Evolutionary conservation across 2,113 vertebrate species (phyloP).

Genomic region (Anhinga anhinga): DNA sequence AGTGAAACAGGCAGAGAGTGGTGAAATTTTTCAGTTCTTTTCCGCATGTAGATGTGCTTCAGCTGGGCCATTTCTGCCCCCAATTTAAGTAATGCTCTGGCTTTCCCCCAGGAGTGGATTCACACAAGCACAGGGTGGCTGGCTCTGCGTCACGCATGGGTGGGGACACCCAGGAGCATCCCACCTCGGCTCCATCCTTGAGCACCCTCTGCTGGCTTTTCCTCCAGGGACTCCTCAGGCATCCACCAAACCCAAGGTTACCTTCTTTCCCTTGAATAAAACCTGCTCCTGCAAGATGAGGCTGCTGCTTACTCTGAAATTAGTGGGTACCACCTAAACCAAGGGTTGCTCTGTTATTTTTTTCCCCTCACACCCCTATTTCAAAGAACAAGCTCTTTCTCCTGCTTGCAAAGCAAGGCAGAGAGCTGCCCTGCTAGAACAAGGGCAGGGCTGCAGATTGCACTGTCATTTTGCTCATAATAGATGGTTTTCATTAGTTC

Average conservation of each 20-base stretch:
- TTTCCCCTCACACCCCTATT: neutral
- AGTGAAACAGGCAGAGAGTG: neutral
- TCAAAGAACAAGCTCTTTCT: neutral
- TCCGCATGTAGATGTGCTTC: neutral
- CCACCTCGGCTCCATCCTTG: neutral
- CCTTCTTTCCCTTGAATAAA: neutral
- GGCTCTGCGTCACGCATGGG: fast-evolving
- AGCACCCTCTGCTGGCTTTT: constrained; percentile 49
- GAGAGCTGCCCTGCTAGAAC: neutral
- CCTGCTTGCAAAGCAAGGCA: neutral
- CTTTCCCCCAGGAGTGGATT: neutral
- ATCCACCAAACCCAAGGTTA: neutral
- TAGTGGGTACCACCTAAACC: neutral
- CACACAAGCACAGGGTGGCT: neutral
- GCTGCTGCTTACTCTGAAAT: neutral
- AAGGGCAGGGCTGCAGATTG: neutral
- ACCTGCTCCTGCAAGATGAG: neutral
- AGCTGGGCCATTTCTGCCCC: neutral
- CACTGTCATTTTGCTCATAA: neutral
- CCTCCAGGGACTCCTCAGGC: neutral
- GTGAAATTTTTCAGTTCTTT: neutral
- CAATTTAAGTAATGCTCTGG: neutral
- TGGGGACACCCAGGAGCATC: neutral
- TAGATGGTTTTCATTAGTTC: neutral
- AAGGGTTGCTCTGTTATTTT: neutral